These are phyloP conservation scores for Melanerpes aurifrons DNA, from an alignment of 2,113 vertebrate genomes.

Conservation along the genomic window DNA sequence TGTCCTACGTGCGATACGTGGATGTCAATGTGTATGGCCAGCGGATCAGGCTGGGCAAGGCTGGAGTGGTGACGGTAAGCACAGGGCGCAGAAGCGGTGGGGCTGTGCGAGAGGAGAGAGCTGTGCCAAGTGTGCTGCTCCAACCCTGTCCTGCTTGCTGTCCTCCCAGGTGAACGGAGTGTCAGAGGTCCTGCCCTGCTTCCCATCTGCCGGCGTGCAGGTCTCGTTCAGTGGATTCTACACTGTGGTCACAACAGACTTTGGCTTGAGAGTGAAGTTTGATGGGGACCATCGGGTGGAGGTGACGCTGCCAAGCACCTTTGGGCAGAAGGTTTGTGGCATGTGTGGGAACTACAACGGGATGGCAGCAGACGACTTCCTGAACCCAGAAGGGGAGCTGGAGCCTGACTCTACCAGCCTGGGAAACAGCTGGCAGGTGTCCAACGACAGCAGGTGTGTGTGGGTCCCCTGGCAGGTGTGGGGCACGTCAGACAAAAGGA, in stretches of 20 bases:
- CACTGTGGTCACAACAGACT: conserved; percentile 53
- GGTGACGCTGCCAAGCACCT: conserved; percentile 41
- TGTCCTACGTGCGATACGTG: conserved; percentile 52
- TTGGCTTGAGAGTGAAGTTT: conserved; percentile 68
- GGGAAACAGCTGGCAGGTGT: conserved; percentile 74
- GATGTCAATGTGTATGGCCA: conserved; percentile 4
- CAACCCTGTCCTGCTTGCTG: neutral
- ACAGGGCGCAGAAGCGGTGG: neutral
- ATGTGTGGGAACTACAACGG: conserved; percentile 74
- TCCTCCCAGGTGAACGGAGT: conserved; percentile 57
- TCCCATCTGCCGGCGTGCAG: neutral
- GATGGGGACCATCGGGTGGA: conserved; percentile 67
- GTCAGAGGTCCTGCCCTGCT: conserved; percentile 48
- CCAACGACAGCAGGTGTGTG: conserved; percentile 60
- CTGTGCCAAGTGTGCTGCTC: neutral
- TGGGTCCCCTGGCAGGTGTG: neutral
- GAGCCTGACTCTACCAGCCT: conserved; percentile 67
- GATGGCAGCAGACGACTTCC: conserved; percentile 62
- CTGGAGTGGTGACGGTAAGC: conserved; percentile 23
- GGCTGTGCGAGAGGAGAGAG: too few species aligned
- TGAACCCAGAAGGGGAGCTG: conserved; percentile 57
- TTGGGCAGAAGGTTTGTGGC: conserved; percentile 66
- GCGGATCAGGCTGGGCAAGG: conserved; percentile 50
- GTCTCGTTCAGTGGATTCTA: conserved; percentile 54
- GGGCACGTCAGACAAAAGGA: neutral